Conservation (phyloP, 2,797 vertebrate species). For the Mormyrops attenuatus region DNA sequence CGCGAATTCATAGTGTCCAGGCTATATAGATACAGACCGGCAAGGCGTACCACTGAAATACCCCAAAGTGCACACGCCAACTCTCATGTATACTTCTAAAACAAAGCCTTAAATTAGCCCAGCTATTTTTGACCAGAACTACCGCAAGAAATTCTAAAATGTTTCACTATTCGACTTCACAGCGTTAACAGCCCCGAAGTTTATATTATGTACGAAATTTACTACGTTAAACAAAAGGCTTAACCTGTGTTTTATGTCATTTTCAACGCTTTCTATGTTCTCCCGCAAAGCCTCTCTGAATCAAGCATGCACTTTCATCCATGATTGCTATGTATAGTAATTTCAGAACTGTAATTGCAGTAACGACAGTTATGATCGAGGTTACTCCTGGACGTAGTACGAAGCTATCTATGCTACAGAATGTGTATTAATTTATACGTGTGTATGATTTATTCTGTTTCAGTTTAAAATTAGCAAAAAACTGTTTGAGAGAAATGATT, state of each 20-base stretch:
- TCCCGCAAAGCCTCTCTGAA: neutral
- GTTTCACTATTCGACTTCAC: neutral
- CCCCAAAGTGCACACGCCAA: slow-evolving; percentile 1
- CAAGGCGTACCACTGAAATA: neutral
- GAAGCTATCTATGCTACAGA: neutral
- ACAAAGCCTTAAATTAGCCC: slow-evolving; percentile 22
- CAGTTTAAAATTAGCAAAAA: neutral
- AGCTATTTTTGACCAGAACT: slow-evolving; percentile 21
- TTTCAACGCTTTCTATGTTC: neutral
- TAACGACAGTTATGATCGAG: neutral
- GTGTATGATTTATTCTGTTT: neutral
- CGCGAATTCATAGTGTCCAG: neutral
- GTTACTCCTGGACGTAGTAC: neutral
- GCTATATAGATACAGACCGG: neutral
- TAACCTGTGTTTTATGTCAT: neutral
- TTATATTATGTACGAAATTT: neutral
- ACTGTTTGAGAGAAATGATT: neutral
- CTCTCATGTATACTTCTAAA: neutral
- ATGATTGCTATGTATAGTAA: neutral
- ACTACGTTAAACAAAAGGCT: neutral
- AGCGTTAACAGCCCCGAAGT: neutral
- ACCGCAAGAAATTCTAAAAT: slow-evolving; percentile 11
- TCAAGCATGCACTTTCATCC: neutral
- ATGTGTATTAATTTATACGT: neutral
- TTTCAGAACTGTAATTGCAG: slow-evolving; percentile 1